A percentile compares a stretch with the other conserved stretches of the same genome.
Evolutionary conservation across 2,113 vertebrate species (phyloP).

Genomic region (Daphoenositta chrysoptera): DNA sequence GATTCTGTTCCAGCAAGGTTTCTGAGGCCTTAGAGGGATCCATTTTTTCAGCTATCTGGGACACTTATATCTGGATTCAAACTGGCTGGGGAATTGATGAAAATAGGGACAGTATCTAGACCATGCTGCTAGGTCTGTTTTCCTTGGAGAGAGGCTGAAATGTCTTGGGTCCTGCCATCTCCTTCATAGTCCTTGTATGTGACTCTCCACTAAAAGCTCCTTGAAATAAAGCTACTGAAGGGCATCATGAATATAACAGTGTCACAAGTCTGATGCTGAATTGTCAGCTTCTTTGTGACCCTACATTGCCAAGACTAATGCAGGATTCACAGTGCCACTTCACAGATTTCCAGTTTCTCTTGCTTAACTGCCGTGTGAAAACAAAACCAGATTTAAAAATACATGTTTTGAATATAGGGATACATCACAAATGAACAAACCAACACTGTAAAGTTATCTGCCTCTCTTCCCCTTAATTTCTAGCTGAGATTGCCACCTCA

Average conservation of each 20-base stretch:
- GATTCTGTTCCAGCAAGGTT: conserved; percentile 3
- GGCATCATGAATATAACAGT: background rate
- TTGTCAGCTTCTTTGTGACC: background rate
- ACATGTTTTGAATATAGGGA: background rate
- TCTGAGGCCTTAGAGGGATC: conserved; percentile 21
- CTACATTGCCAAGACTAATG: background rate
- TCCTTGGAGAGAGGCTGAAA: conserved; percentile 34
- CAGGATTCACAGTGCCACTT: background rate
- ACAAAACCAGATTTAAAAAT: background rate
- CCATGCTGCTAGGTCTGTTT: conserved; percentile 32
- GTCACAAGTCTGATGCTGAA: background rate
- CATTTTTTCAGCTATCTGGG: conserved; percentile 51
- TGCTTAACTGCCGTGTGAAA: background rate
- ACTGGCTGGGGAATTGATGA: conserved; percentile 44
- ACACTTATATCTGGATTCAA: conserved; percentile 55
- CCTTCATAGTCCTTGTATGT: conserved; percentile 9
- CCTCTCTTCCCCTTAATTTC: background rate
- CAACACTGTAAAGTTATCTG: background rate
- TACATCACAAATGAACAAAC: background rate
- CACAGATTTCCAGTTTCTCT: background rate
- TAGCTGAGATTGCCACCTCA: background rate
- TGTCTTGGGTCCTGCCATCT: conserved; percentile 25
- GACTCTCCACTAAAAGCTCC: conserved; percentile 16
- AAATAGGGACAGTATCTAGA: conserved; percentile 61
- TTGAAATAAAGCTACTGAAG: conserved; percentile 46